These are phyloP conservation scores for Halcyon badia DNA, from an alignment of 2,797 vertebrate genomes.

Conservation along the genomic window DNA sequence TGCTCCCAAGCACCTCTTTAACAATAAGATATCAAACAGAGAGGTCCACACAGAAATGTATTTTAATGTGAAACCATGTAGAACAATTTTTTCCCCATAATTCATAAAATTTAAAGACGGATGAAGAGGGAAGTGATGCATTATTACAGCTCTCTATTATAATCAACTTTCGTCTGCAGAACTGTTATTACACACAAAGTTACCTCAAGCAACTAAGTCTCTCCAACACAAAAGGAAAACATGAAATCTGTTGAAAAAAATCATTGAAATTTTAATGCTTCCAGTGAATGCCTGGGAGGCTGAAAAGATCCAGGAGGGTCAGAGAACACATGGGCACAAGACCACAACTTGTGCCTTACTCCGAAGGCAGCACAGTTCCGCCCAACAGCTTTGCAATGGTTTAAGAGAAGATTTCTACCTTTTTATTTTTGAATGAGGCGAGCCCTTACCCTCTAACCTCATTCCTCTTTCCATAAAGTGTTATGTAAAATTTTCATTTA, in stretches of 20 bases:
- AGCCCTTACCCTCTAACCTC: constrained; percentile 26
- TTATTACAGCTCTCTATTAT: constrained; percentile 23
- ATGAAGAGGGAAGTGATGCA: not conserved
- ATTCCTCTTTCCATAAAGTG: constrained; percentile 26
- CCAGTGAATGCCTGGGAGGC: not conserved
- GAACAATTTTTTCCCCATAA: not conserved
- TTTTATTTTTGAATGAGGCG: constrained; percentile 6
- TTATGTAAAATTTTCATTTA: constrained; percentile 82
- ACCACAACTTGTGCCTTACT: not conserved
- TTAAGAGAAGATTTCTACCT: constrained; percentile 23
- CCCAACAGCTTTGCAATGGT: not conserved
- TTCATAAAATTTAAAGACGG: not conserved
- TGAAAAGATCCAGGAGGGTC: not conserved
- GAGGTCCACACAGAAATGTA: not conserved
- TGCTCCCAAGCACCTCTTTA: not conserved
- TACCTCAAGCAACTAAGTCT: not conserved
- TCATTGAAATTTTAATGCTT: not conserved
- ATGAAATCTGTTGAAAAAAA: not conserved
- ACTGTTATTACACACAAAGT: not conserved
- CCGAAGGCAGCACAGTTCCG: not conserved
- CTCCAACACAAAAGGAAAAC: not conserved
- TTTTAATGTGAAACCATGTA: not conserved
- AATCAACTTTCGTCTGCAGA: not conserved
- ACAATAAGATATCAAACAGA: not conserved
- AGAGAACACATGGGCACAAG: not conserved